phyloP scores from a whole-genome alignment of 2,888 invertebrate genomes.

The Macaria liturata region DNA sequence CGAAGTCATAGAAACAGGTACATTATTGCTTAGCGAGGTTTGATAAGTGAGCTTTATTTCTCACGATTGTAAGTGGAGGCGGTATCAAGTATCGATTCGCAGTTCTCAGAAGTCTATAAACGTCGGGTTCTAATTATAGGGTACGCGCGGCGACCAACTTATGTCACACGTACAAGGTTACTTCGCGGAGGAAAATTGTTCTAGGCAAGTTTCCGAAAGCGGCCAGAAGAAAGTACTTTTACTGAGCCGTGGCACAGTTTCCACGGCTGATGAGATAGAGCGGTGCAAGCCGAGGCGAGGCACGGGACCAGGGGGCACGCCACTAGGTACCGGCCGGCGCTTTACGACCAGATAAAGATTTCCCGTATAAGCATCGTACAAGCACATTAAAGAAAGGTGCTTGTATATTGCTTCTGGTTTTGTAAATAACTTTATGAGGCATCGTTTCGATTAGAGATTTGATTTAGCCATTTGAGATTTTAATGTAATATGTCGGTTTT shows the following conservation, averaged over 20 bases:
- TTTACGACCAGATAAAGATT: slow-evolving; percentile 5
- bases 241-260: slow-evolving; percentile 80
- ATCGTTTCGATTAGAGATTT: too few relatives aligned
- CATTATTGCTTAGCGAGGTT: slow-evolving; percentile 29
- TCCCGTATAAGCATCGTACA: too few relatives aligned
- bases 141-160: slow-evolving; percentile 59
- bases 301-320: slow-evolving; percentile 29
- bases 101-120: slow-evolving; percentile 60
- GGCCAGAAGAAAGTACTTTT: slow-evolving; percentile 82
- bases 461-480: too few relatives aligned
- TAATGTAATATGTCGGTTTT: too few relatives aligned
- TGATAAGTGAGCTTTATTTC: slow-evolving; percentile 41
- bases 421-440: too few relatives aligned
- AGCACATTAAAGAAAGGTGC: too few relatives aligned
- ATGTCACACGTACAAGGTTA: slow-evolving; percentile 78
- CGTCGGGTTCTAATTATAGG: slow-evolving; percentile 67
- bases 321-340: slow-evolving; percentile 30
- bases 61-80: slow-evolving; percentile 44
- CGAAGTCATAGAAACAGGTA: slow-evolving; percentile 29
- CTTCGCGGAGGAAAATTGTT: slow-evolving; percentile 70
- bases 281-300: slow-evolving; percentile 32
- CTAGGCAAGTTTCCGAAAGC: slow-evolving; percentile 79
- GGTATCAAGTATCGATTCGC: slow-evolving; percentile 54
- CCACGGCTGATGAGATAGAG: slow-evolving; percentile 56
- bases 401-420: too few relatives aligned